These are phyloP conservation scores for Sebastes taczanowskii DNA, from an alignment of 2,797 vertebrate species.

Conservation along the genomic window DNA sequence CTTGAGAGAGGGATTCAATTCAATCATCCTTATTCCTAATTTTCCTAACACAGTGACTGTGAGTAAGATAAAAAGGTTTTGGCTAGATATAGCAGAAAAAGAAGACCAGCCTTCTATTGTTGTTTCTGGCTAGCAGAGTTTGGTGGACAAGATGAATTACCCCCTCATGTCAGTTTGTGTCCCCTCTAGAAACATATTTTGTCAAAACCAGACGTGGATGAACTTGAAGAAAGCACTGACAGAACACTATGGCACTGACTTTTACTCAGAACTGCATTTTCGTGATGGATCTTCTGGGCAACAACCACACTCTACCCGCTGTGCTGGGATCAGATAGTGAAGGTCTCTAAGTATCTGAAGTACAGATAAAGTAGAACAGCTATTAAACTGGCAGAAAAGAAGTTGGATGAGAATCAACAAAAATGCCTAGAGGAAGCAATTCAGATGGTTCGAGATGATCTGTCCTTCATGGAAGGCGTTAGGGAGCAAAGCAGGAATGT, in stretches of 20 bases:
- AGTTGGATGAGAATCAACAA: not conserved
- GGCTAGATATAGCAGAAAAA: not conserved
- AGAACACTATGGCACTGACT: not conserved
- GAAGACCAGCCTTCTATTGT: not conserved
- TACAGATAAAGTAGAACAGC: not conserved
- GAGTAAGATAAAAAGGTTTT: not conserved
- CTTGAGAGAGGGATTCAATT: not conserved
- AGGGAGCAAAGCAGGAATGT: not conserved
- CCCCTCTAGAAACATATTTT: not conserved
- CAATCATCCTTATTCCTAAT: not conserved
- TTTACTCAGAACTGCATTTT: not conserved
- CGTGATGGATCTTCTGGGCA: not conserved
- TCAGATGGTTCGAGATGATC: not conserved
- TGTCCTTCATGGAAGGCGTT: slow-evolving; percentile 6
- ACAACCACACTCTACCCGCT: not conserved
- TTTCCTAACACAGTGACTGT: not conserved
- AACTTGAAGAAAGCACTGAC: slow-evolving; percentile 8
- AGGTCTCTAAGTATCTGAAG: not conserved
- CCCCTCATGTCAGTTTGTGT: not conserved
- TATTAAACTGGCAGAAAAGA: not conserved
- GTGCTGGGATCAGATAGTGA: not conserved
- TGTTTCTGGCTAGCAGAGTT: not conserved
- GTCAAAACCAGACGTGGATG: not conserved
- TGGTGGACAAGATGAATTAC: not conserved
- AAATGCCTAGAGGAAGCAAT: not conserved